Percentiles rank a stretch among this genome's conserved stretches.
Conservation (phyloP, 1,140 invertebrate genomes). For the Chrysomallon squamiferum region DNA sequence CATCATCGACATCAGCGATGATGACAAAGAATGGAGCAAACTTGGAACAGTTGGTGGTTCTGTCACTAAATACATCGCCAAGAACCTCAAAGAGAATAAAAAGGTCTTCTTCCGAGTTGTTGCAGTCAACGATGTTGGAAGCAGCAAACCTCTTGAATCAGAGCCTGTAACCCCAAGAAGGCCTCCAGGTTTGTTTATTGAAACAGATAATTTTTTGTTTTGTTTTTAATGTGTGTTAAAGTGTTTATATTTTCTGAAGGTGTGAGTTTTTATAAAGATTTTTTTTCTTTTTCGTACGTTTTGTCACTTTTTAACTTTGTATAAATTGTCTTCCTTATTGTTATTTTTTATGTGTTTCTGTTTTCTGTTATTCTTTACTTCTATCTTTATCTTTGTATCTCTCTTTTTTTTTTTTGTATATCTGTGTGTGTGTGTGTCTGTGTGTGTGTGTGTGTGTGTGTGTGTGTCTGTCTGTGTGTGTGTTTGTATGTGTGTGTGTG, state of each 20-base stretch:
- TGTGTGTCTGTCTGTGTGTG: too few species aligned
- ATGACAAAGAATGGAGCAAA: constrained; percentile 76
- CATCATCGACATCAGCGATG: constrained; percentile 79
- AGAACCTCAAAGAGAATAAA: constrained; percentile 73
- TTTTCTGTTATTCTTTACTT: too few species aligned
- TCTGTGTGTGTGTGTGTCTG: too few species aligned
- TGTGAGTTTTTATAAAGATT: too few species aligned
- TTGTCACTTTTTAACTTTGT: too few species aligned
- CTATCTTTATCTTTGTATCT: too few species aligned
- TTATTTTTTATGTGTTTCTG: too few species aligned
- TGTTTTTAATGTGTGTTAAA: constrained; percentile 20
- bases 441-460: too few species aligned
- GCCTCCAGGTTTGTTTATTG: constrained; percentile 66
- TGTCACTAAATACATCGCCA: constrained; percentile 66
- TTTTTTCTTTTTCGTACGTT: too few species aligned
- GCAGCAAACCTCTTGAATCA: constrained; percentile 83
- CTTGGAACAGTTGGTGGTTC: constrained; percentile 76
- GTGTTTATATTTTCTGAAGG: constrained; percentile 71
- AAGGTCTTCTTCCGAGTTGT: constrained; percentile 70
- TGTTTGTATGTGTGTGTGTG: too few species aligned
- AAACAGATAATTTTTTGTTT: constrained; percentile 4
- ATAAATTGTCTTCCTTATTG: too few species aligned
- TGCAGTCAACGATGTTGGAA: constrained; percentile 91
- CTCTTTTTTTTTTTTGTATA: too few species aligned
- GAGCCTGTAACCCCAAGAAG: constrained; percentile 89